Evolutionary conservation across 2,888 invertebrate genomes (phyloP).

Genomic region (Metacarcinus magister): DNA sequence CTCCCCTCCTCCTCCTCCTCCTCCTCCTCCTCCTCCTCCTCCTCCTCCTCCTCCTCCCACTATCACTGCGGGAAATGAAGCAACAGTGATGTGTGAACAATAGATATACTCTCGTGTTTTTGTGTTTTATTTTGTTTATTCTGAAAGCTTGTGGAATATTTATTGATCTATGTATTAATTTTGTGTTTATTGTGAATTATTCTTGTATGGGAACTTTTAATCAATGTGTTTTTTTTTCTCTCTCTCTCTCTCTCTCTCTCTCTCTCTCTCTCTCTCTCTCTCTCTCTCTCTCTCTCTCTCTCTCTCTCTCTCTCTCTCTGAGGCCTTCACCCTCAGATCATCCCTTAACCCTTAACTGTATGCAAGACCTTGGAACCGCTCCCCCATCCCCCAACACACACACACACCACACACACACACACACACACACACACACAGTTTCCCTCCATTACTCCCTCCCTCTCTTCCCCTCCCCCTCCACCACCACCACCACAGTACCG

Average conservation of each 20-base stretch:
- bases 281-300: slow-evolving; percentile 48
- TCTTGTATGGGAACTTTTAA: neutral
- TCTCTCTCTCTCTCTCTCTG: slow-evolving; percentile 45
- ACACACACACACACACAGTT: neutral
- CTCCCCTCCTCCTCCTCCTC: neutral
- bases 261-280: slow-evolving; percentile 46
- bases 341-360: slow-evolving; percentile 45
- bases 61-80: neutral
- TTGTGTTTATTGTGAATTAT: neutral
- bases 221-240: neutral
- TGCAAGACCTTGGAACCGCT: neutral
- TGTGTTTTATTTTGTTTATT: too few relatives aligned
- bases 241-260: slow-evolving; percentile 37
- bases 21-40: neutral
- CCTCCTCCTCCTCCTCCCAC: neutral
- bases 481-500: neutral
- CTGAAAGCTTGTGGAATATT: too few relatives aligned
- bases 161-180: neutral
- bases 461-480: neutral
- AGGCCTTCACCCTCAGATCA: neutral
- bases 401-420: too few relatives aligned
- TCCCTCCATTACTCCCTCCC: slow-evolving; percentile 34
- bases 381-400: neutral
- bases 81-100: neutral
- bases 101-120: too few relatives aligned